Percentiles rank a stretch among this genome's conserved stretches.
Conservation (phyloP, 30 jellyfish, hydroid and myxozoan species). For the Catostylus mosaicus region DNA sequence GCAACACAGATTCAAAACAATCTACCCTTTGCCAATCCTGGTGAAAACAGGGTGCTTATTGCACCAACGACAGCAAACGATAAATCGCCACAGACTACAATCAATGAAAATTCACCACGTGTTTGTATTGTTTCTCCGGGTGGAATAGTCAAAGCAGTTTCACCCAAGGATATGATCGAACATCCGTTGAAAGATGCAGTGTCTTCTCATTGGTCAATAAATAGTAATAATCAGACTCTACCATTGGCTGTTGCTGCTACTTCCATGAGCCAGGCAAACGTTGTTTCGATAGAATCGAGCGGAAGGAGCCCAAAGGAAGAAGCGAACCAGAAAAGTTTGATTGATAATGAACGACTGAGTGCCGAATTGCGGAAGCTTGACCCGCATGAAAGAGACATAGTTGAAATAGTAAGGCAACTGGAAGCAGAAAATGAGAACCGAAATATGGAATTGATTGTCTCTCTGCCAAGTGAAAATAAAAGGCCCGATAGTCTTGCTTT, state of each 20-base stretch:
- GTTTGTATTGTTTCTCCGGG: conserved; percentile 62
- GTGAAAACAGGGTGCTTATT: not conserved
- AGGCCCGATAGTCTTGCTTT: not conserved
- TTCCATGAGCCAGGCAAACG: not conserved
- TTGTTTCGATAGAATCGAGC: not conserved
- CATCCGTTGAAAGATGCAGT: not conserved
- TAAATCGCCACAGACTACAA: not conserved
- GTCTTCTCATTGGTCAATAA: not conserved
- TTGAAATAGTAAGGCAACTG: conserved; percentile 52
- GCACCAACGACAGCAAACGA: not conserved
- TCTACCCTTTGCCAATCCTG: not conserved
- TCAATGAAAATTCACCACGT: not conserved
- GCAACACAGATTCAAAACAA: not conserved
- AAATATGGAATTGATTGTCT: not conserved
- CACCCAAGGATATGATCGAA: conserved; percentile 36
- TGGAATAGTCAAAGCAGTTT: conserved; percentile 62
- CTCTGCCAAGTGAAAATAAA: not conserved
- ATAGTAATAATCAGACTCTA: not conserved
- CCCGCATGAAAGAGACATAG: conserved; percentile 63
- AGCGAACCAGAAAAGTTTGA: not conserved
- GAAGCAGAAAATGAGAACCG: conserved; percentile 47
- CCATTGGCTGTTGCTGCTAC: not conserved
- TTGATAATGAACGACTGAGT: conserved; percentile 25
- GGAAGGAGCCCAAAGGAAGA: not conserved
- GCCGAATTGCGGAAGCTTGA: conserved; percentile 59